Evolutionary conservation across 2,888 invertebrate species (phyloP).

Genomic region (Nomada ferruginata): DNA sequence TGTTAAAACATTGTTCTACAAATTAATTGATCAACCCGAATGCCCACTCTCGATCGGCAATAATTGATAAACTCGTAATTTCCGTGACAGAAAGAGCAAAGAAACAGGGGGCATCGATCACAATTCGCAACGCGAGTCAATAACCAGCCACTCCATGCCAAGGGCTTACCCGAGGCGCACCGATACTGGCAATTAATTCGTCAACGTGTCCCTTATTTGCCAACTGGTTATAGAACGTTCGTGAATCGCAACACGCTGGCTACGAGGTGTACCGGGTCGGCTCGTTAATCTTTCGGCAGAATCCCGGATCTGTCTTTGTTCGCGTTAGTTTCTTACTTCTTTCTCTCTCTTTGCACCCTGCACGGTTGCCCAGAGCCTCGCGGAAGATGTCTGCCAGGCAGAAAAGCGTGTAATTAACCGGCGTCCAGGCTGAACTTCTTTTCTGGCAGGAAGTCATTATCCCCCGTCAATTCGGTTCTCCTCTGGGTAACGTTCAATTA

Average conservation of each 20-base stretch:
- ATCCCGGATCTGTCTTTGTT: slow-evolving; percentile 40
- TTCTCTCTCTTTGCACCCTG: slow-evolving; percentile 5
- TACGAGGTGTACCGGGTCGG: slow-evolving; percentile 40
- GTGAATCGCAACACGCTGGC: slow-evolving; percentile 26
- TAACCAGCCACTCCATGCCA: slow-evolving; percentile 43
- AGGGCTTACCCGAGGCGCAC: slow-evolving; percentile 40
- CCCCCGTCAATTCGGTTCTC: slow-evolving; percentile 63
- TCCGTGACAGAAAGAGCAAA: slow-evolving; percentile 20
- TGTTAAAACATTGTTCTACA: too few relatives aligned
- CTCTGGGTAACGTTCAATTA: slow-evolving; percentile 75
- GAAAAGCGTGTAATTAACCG: slow-evolving; percentile 67
- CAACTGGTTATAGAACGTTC: slow-evolving; percentile 31
- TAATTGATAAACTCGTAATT: slow-evolving; percentile 33
- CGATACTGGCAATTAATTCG: slow-evolving; percentile 68
- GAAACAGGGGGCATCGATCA: slow-evolving; percentile 27
- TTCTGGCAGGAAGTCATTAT: slow-evolving; percentile 71
- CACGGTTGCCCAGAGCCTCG: slow-evolving; percentile 32
- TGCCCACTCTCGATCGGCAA: neutral
- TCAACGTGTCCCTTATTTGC: slow-evolving; percentile 59
- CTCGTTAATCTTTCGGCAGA: slow-evolving; percentile 63
- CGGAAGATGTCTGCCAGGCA: slow-evolving; percentile 47
- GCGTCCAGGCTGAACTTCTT: slow-evolving; percentile 60
- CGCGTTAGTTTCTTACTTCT: slow-evolving; percentile 36
- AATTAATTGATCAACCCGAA: neutral
- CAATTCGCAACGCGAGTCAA: slow-evolving; percentile 58